These are phyloP conservation scores for Muscicapa comitata DNA, from an alignment of 2,797 vertebrate genomes.

Conservation along the genomic window DNA sequence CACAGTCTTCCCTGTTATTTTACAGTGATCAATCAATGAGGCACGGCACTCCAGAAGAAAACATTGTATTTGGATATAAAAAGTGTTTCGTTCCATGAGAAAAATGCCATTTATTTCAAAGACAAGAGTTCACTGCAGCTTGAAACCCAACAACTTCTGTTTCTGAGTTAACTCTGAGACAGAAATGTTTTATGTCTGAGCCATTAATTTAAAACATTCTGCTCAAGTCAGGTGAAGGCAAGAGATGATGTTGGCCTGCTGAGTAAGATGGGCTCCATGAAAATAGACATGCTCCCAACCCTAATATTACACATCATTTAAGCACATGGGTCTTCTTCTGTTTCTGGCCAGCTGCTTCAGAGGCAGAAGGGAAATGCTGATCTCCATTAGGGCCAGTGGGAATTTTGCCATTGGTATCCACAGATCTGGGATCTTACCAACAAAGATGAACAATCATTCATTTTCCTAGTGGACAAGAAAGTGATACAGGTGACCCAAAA, in stretches of 20 bases:
- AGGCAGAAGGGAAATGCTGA: background rate
- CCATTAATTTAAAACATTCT: background rate
- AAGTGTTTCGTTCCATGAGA: background rate
- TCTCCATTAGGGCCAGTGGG: background rate
- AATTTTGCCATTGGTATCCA: background rate
- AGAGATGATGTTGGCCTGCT: background rate
- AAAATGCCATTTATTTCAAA: background rate
- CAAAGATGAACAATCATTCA: fast-evolving
- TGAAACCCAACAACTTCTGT: background rate
- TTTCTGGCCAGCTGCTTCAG: background rate
- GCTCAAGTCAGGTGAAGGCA: background rate
- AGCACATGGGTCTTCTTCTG: background rate
- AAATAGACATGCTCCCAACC: background rate
- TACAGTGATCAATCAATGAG: background rate
- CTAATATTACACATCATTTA: background rate
- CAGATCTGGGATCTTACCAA: background rate
- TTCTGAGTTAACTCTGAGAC: background rate
- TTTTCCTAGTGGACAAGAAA: background rate
- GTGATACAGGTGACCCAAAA: background rate
- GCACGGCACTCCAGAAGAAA: background rate
- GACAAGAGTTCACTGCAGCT: background rate
- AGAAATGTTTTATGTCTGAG: background rate
- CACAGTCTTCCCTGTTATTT: background rate
- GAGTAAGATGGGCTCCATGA: background rate
- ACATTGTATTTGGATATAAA: background rate